Base-by-base conservation (phyloP, 2,797 vertebrate genomes). In the Todus mexicanus region DNA sequence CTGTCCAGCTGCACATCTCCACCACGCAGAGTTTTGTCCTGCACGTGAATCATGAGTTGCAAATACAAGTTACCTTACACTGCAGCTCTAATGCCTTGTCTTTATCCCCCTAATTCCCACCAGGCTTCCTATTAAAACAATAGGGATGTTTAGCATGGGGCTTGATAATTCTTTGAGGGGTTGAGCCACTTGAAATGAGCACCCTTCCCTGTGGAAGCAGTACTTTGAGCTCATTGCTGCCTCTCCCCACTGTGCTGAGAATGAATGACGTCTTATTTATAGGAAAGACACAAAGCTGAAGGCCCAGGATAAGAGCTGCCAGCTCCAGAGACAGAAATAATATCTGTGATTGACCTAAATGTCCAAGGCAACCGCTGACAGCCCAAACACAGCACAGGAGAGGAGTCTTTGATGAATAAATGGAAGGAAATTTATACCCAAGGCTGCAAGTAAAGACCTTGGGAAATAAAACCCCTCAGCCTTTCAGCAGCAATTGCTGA, bases 261-360 rank as follows among this genome's bases (percentile, higher is more conserved):
- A 70, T 38, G 63, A 73, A 75, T 20, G 8, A 37, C 14, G 47
- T 37, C 86, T 96, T 95, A 94, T 96, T 95, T 89, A 87, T 31
- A 86, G 76, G 54, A 68, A 69, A 77, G 87, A 72, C 87, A 91
- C 89, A 94, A 92, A 93, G 63, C 93, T 84, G 81, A 92, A 86
- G 78, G 84, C 56, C 82, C 33, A 59, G 73, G 73, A 87, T 84
- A 63, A 92, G 78, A 87, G 60, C 90, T 83, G 77, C 74, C 69
- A 72, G 86, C 65, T 71, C 61, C 78, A 87, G 72, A 83, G 89
- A 75, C 47, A 89, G 81, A 92, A 92, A 87, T 95, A 94, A 89
- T 94, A 89, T 87, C 90, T 93, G 87, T 81, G 92, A 92, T 92
- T 95, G 95, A 95, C 95, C 79, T 94, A 89, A 95, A 95, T 89